phyloP scores from a whole-genome alignment of 2,797 vertebrate genomes.

The Lepus townsendii region DNA sequence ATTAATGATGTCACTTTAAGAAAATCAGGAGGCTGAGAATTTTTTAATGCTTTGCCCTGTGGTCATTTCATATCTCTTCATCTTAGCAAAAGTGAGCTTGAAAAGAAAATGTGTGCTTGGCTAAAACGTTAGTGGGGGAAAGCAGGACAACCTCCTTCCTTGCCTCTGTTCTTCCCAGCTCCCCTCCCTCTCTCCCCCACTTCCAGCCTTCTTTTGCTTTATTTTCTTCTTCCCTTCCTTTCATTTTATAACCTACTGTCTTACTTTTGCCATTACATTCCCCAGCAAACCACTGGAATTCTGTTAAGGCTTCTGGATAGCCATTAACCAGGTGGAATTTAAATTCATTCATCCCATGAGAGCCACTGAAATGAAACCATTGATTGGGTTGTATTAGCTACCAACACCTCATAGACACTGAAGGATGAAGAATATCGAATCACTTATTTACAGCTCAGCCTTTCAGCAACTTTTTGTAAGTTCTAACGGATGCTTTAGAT shows the following conservation, averaged over 20 bases:
- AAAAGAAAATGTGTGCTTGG: conserved; percentile 60
- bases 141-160: neutral
- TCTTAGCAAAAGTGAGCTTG: conserved; percentile 63
- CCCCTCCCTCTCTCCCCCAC: neutral
- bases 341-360: conserved; percentile 26
- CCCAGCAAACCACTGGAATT: conserved; percentile 11
- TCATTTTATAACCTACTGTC: neutral
- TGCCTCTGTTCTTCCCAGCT: neutral
- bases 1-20: conserved; percentile 73
- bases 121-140: conserved; percentile 40
- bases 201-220: too few relatives aligned
- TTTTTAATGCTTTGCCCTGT: conserved; percentile 57
- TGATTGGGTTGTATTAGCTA: neutral
- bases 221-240: neutral
- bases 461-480: conserved; percentile 40
- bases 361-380: conserved; percentile 22
- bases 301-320: neutral
- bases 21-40: conserved; percentile 48
- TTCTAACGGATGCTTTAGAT: conserved; percentile 23
- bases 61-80: conserved; percentile 55
- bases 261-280: conserved; percentile 37
- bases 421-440: neutral
- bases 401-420: neutral
- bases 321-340: conserved; percentile 60
- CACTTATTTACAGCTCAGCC: neutral